phyloP scores from a whole-genome alignment of 2,113 vertebrate species.

The Zapornia atra region DNA sequence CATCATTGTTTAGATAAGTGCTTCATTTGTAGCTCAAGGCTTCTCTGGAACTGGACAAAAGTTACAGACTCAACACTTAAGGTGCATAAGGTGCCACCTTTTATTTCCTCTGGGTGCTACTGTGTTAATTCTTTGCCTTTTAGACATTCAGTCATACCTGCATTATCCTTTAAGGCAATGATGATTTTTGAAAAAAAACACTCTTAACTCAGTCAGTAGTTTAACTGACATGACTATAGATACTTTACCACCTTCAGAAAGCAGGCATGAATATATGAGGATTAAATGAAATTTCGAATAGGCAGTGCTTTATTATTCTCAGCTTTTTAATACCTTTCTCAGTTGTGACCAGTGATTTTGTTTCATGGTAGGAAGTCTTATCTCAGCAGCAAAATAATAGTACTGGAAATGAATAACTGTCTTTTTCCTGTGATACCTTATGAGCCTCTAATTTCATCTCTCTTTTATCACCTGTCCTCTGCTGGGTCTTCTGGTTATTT shows the following conservation, averaged over 20 bases:
- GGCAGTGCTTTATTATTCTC: neutral
- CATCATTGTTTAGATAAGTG: neutral
- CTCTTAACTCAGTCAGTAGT: neutral
- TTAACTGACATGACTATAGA: neutral
- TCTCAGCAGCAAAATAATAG: neutral
- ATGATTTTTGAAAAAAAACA: neutral
- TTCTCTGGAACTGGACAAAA: neutral
- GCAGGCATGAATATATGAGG: neutral
- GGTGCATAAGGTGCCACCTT: neutral
- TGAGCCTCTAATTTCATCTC: neutral
- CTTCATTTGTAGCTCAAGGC: neutral
- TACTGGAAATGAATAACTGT: neutral
- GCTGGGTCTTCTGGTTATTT: neutral
- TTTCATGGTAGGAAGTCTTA: neutral
- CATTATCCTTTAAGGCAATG: neutral
- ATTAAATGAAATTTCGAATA: neutral
- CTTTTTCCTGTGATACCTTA: neutral
- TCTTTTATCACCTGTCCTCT: neutral
- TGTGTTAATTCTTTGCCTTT: neutral
- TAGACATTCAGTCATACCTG: neutral
- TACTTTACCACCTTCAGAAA: slow-evolving; percentile 11
- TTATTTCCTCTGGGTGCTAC: neutral
- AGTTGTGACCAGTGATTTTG: neutral
- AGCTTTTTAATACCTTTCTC: neutral
- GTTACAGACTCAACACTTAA: neutral